Base-by-base conservation (phyloP, 2,888 invertebrate genomes). In the Xanthia togata region DNA sequence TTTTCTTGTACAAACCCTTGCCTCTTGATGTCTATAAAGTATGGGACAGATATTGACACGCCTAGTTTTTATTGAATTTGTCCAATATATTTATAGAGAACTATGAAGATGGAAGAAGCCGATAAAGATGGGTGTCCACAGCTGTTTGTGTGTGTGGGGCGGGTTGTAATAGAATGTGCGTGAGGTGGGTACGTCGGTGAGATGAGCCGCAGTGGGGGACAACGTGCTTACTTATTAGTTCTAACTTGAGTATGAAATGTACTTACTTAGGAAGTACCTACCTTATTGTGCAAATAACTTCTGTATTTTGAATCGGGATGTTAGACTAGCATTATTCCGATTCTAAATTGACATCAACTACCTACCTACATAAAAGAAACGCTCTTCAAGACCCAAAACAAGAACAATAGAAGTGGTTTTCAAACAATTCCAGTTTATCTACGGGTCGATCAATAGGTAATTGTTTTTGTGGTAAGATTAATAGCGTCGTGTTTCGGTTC, bases 1-100 rank as follows among this genome's bases (percentile, higher is more conserved):
- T 71, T 68, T 26, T 63, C 41, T 50, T 14, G 68, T 23, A 35
- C 20, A 50, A 62, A 17, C 59, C 31, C 31, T 38, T 38, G 50
- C 53, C 47, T 26, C 35, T 44, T 20, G 57, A 74, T 71, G 41
- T 55, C 55, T 72, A 41, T 65, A 38, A 70, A 17, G 53, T 70
- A 35, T 50, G 82, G 44, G 74, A 70, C 82, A 69, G 75, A 73
- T 78, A 82, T 76, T 62, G 75, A 73, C 65, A 64, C 72, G 62
- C 31, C 69, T 62, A 69, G 71, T 64, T 86, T 83, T 79, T 80
- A 83, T 78, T 75, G 63, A 77, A 77, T 72, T 59, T 50, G 69
- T 83, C 72, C 70, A 63, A 70, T 73, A 81, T 79, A 72, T 88
- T 79, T 86, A 84, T 76, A 84, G 81, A 68, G 69, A 67, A 77